A percentile compares a stretch with the other conserved stretches of the same genome.
These are phyloP conservation scores for Mythimna loreyi DNA, from an alignment of 2,888 invertebrate species.

Conservation along the genomic window DNA sequence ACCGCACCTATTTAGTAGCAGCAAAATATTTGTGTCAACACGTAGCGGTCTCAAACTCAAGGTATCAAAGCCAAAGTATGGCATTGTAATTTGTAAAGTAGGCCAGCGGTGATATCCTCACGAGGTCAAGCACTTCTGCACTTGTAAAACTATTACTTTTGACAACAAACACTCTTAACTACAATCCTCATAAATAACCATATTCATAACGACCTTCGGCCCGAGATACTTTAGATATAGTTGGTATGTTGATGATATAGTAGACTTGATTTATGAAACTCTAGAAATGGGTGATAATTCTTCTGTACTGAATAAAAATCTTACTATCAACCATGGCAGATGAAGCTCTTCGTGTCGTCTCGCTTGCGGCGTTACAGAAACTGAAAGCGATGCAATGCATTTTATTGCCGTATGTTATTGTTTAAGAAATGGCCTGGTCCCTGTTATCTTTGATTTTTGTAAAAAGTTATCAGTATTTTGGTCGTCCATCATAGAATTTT, in stretches of 20 bases:
- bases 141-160: constrained; percentile 12
- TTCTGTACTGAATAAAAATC: neutral
- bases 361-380: neutral
- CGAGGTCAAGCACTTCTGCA: constrained; percentile 37
- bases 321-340: neutral
- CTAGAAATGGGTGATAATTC: neutral
- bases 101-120: constrained; percentile 31
- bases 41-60: neutral
- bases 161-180: constrained; percentile 24
- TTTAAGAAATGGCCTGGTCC: too few relatives aligned
- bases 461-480: too few relatives aligned
- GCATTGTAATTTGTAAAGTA: constrained; percentile 38
- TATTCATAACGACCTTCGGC: constrained; percentile 13
- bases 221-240: neutral
- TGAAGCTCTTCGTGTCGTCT: neutral
- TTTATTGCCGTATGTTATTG: too few relatives aligned
- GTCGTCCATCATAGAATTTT: too few relatives aligned
- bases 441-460: too few relatives aligned
- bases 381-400: too few relatives aligned
- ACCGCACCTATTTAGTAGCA: neutral
- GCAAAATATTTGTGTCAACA: constrained; percentile 7
- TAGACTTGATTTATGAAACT: neutral
- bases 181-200: neutral
- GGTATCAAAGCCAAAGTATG: constrained; percentile 13
- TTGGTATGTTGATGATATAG: too few relatives aligned